phyloP scores from a whole-genome alignment of 1,140 invertebrate genomes.

The Drosophila pandora region DNA sequence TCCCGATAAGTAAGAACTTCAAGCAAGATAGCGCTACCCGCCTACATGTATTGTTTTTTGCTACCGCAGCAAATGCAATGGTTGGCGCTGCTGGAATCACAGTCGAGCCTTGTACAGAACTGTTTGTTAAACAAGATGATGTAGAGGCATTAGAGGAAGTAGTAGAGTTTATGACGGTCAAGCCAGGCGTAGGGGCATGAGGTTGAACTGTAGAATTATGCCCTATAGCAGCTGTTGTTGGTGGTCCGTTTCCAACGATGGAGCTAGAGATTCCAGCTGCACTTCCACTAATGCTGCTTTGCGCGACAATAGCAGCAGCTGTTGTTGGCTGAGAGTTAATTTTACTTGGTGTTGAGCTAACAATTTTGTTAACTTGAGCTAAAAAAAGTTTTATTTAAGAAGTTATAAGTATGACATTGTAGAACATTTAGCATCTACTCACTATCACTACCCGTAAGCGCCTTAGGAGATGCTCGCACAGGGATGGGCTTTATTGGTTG shows the following conservation, averaged over 20 bases:
- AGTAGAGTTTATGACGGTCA: constrained; percentile 41
- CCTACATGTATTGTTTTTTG: constrained; percentile 84
- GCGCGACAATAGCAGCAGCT: constrained; percentile 61
- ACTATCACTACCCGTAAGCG: constrained; percentile 83
- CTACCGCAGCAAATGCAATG: constrained; percentile 84
- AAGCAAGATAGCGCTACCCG: neutral
- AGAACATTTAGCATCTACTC: constrained; percentile 8
- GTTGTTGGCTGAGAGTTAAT: constrained; percentile 65
- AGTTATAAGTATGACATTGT: neutral
- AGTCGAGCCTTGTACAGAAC: constrained; percentile 81
- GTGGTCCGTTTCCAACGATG: constrained; percentile 35
- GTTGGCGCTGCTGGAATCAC: constrained; percentile 83
- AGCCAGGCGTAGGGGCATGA: constrained; percentile 71
- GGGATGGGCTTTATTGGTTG: constrained; percentile 89
- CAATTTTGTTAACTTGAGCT: constrained; percentile 80
- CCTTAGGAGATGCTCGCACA: constrained; percentile 88
- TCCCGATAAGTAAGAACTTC: neutral
- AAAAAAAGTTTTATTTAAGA: neutral
- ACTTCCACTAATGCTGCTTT: constrained; percentile 41
- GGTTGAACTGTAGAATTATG: constrained; percentile 74
- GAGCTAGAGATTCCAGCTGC: constrained; percentile 51
- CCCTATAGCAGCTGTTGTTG: constrained; percentile 47
- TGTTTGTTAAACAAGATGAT: constrained; percentile 43
- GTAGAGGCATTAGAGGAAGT: constrained; percentile 27
- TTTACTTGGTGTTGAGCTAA: constrained; percentile 83